These are phyloP conservation scores for Andrena chrysosceles DNA, from an alignment of 2,888 invertebrate genomes.

Conservation along the genomic window DNA sequence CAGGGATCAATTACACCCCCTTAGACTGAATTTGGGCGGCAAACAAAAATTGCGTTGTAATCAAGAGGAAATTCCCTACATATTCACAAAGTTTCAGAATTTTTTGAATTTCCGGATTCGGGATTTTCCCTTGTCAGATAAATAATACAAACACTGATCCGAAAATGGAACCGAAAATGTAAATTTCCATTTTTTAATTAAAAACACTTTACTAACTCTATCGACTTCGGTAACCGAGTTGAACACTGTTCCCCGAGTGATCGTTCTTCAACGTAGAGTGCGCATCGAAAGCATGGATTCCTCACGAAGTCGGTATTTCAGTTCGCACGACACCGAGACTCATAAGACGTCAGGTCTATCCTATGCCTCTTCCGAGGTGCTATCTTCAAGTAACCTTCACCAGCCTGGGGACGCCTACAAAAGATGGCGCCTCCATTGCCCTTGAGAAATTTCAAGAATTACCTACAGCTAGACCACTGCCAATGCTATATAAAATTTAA, in stretches of 20 bases:
- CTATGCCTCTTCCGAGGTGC: slow-evolving; percentile 27
- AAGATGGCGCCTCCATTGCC: slow-evolving; percentile 36
- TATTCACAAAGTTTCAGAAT: no score
- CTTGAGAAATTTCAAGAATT: background rate
- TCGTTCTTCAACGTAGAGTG: background rate
- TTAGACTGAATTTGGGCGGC: no score
- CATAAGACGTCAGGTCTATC: background rate
- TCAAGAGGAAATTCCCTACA: no score
- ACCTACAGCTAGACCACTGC: no score
- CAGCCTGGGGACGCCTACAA: background rate
- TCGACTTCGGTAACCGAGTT: background rate
- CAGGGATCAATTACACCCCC: no score
- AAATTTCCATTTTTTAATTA: no score
- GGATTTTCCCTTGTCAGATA: background rate
- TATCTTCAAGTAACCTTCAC: slow-evolving; percentile 14
- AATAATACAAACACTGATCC: background rate
- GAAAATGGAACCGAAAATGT: no score
- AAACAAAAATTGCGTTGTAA: no score
- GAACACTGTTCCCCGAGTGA: background rate
- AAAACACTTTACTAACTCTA: background rate
- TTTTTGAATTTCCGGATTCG: no score
- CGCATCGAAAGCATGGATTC: background rate
- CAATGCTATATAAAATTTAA: background rate
- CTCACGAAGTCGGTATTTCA: slow-evolving; percentile 4
- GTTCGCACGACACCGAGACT: no score